Evolutionary conservation across 2,113 vertebrate genomes (phyloP).

Genomic region (Cavia porcellus): DNA sequence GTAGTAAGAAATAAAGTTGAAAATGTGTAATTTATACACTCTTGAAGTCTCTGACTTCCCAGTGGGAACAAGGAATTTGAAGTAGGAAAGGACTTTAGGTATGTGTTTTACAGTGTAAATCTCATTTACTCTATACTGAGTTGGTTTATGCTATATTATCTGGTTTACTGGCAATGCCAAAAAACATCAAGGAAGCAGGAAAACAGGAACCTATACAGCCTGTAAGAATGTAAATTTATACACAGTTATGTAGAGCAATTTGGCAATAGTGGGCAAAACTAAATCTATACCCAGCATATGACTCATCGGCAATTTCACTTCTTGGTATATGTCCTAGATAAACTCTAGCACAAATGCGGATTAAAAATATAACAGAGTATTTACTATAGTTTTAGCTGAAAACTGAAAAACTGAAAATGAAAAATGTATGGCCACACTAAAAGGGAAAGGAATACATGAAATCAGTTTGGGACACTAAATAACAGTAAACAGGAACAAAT

Average conservation of each 20-base stretch:
- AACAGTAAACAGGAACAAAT: not conserved
- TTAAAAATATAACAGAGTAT: not conserved
- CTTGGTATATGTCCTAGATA: not conserved
- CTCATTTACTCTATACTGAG: not conserved
- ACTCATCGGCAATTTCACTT: not conserved
- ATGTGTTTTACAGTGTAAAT: not conserved
- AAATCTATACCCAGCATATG: not conserved
- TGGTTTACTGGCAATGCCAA: not conserved
- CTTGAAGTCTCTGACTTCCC: not conserved
- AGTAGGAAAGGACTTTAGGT: not conserved
- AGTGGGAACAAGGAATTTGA: not conserved
- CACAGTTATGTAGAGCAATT: not conserved
- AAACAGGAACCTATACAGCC: not conserved
- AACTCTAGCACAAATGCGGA: not conserved
- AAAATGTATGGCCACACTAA: not conserved
- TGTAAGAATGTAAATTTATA: not conserved
- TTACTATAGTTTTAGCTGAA: not conserved
- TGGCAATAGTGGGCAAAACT: constrained; percentile 35
- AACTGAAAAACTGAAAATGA: not conserved
- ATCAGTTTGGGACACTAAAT: not conserved
- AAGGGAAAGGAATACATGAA: not conserved
- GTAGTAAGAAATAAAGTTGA: constrained; percentile 5
- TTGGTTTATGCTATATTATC: not conserved
- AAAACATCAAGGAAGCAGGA: not conserved
- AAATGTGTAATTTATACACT: not conserved